A percentile compares a stretch with the other conserved stretches of the same genome.
Evolutionary conservation across 1,140 invertebrate species (phyloP).

Genomic region (Solenopsis fugax): DNA sequence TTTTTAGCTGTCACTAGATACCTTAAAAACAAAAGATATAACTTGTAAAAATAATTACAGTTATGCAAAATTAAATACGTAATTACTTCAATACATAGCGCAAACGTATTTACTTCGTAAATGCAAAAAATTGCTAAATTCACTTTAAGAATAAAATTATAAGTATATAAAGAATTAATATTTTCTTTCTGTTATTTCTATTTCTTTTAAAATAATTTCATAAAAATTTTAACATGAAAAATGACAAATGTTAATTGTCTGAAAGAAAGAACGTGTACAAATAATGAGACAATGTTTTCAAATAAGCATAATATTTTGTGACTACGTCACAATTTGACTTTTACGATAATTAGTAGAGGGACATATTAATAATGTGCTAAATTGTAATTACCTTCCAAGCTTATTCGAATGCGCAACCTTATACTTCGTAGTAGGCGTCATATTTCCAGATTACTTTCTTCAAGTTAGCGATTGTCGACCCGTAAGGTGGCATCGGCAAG

Average conservation of each 20-base stretch:
- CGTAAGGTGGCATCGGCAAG: conserved; percentile 56
- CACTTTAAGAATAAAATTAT: conserved; percentile 5
- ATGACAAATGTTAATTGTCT: background rate
- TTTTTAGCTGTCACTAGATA: conserved; percentile 89
- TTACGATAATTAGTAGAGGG: background rate
- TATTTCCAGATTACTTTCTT: background rate
- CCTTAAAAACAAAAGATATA: conserved; percentile 73
- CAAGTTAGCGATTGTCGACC: conserved; percentile 33
- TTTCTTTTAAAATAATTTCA: background rate
- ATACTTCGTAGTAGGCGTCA: conserved; percentile 66
- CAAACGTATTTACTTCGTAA: background rate
- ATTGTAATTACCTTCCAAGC: conserved; percentile 78
- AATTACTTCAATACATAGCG: background rate
- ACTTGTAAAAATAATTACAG: background rate
- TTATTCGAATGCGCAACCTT: conserved; percentile 74
- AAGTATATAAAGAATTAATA: background rate
- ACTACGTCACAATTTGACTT: background rate
- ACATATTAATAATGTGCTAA: background rate
- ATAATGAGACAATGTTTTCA: background rate
- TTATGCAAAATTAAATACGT: background rate
- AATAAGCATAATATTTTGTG: background rate
- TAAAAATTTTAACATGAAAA: background rate
- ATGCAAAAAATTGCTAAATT: background rate
- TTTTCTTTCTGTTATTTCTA: background rate
- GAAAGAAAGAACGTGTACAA: background rate